These are phyloP conservation scores for Drosophila planitibia DNA, from an alignment of 2,888 invertebrate genomes.

Conservation along the genomic window DNA sequence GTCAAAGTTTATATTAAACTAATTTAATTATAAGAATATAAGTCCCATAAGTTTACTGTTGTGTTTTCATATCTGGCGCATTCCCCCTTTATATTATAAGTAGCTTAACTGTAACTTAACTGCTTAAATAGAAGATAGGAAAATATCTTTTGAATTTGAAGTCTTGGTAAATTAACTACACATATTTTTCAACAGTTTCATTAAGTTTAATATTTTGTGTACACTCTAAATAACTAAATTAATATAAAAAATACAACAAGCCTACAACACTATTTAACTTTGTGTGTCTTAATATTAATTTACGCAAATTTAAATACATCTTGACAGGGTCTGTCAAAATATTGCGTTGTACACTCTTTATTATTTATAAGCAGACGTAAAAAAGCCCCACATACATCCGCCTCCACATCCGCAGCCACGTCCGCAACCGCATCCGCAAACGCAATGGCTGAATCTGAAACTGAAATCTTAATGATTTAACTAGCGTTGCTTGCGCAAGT, in stretches of 20 bases:
- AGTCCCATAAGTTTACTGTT: background rate
- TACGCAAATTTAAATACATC: background rate
- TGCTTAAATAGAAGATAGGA: background rate
- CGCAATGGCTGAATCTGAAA: slow-evolving; percentile 19
- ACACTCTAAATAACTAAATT: background rate
- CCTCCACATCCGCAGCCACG: slow-evolving; percentile 6
- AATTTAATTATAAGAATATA: background rate
- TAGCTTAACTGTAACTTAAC: background rate
- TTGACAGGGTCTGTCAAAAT: background rate
- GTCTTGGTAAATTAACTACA: background rate
- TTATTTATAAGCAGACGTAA: background rate
- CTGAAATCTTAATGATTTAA: slow-evolving; percentile 65
- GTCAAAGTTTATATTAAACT: background rate
- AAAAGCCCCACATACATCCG: slow-evolving; percentile 4
- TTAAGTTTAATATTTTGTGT: background rate
- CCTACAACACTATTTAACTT: background rate
- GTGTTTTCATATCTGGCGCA: background rate
- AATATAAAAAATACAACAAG: background rate
- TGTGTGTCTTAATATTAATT: background rate
- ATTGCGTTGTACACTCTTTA: background rate
- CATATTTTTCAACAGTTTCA: background rate
- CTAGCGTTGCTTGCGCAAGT: slow-evolving; percentile 37
- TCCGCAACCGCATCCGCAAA: slow-evolving; percentile 19
- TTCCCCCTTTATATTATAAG: background rate
- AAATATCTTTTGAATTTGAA: background rate